Evolutionary conservation across 2,113 vertebrate species (phyloP).

Genomic region (Anoplopoma fimbria): DNA sequence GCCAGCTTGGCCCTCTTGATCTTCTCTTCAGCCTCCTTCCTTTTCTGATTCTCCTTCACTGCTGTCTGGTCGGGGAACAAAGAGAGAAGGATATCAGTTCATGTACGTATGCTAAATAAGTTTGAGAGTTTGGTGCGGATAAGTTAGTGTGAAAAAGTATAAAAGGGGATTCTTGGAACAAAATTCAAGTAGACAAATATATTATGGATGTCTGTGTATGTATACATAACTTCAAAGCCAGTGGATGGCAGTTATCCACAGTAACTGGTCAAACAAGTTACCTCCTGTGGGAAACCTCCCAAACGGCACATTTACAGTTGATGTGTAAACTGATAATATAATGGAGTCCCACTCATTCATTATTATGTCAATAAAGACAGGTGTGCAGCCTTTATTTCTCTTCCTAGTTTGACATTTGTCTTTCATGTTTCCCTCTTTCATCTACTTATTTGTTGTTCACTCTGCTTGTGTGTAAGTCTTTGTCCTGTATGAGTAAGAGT

Average conservation of each 20-base stretch:
- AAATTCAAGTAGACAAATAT: neutral
- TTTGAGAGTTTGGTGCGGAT: neutral
- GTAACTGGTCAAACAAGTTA: conserved; percentile 55
- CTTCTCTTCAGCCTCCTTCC: conserved; percentile 88
- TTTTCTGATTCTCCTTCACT: conserved; percentile 87
- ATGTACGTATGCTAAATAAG: neutral
- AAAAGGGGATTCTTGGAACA: neutral
- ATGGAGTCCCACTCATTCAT: neutral
- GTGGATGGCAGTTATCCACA: conserved; percentile 10
- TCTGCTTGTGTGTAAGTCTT: conserved; percentile 2
- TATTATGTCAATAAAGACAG: conserved; percentile 63
- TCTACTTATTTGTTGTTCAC: neutral
- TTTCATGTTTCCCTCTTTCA: conserved; percentile 11
- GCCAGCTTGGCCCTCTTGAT: conserved; percentile 85
- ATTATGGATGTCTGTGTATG: conserved; percentile 2
- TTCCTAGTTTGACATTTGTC: conserved; percentile 18
- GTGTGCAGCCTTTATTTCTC: conserved; percentile 1
- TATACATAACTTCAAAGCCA: conserved; percentile 44
- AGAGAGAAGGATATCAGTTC: neutral
- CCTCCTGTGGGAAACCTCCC: neutral
- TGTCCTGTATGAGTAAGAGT: neutral
- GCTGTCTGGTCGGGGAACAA: conserved; percentile 83
- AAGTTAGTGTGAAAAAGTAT: neutral
- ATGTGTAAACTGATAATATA: conserved; percentile 54
- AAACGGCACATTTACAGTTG: conserved; percentile 32